Base-by-base conservation (phyloP, 2,888 invertebrate species). In the Micoletzkya japonica region DNA sequence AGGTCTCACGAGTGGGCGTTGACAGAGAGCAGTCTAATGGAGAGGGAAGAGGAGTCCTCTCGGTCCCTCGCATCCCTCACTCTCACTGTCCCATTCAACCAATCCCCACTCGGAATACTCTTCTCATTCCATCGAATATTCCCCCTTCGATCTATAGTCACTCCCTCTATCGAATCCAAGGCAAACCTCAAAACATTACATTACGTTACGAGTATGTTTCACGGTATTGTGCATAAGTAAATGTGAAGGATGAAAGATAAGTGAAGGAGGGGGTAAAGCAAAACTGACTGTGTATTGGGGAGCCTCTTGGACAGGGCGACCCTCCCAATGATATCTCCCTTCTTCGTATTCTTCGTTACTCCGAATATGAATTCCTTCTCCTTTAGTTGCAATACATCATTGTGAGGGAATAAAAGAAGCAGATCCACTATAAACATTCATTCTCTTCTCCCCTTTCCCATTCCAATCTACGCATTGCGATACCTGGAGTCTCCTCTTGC, bases 41-140 rank as follows among this genome's bases (percentile, higher is more conserved):
- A 24, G n/a, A 63, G 26, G 2, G 32, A 1, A 30, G 17, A 14
- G 32, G 24, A 14, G 34, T 49, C 49, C n/a, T 30, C 24, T 44
- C 63, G 28, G n/a, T 34, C 63, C 32, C 50, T 39, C 20, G 1
- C 30, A 50, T 63, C 63, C 34, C 34, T 49, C n/a, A 50, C 63
- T 50, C 30, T 7, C 2, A 63, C 34, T 10, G 50, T n/a, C 34
- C 63, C 63, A 32, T 63, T 63, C 63, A 63, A 10, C 63, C 63
- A 63, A 24, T 50, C 26, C 7, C 24, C 17, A 49, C 24, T 20
- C 26, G 63, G 63, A 63, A 50, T 1, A 63, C 20, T 50, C 30
- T 50, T 17, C 63, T 50, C 30, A 32, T 32, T n/a, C 32, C 49
- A 50, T 63, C 63, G 20, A 63, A n/a, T n/a, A n/a, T n/a, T n/a